Evolutionary conservation across 2,113 vertebrate genomes (phyloP).

Genomic region (Lophura nycthemera): DNA sequence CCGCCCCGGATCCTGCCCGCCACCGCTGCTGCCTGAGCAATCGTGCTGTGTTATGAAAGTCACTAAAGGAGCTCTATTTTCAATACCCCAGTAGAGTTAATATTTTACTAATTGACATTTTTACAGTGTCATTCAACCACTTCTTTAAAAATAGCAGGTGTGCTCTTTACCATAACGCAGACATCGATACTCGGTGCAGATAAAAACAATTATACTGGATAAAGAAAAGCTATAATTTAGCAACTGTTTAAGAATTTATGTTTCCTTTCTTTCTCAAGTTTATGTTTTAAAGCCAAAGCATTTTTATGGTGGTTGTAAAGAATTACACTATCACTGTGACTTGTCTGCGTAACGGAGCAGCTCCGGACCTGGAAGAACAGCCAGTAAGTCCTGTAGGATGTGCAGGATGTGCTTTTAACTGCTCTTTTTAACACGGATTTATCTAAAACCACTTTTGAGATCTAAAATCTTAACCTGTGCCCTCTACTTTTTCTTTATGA

Average conservation of each 20-base stretch:
- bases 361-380: neutral
- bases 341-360: neutral
- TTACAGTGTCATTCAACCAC: neutral
- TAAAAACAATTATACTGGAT: neutral
- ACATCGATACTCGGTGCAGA: neutral
- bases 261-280: slow-evolving; percentile 12
- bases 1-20: slow-evolving; percentile 34
- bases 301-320: slow-evolving; percentile 54
- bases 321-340: neutral
- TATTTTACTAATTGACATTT: slow-evolving; percentile 62
- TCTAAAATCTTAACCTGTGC: neutral
- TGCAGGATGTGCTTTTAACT: neutral
- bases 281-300: neutral
- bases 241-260: slow-evolving; percentile 32
- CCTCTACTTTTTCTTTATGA: neutral
- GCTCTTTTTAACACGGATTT: neutral
- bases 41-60: neutral
- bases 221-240: slow-evolving; percentile 19
- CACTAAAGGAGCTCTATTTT: slow-evolving; percentile 1
- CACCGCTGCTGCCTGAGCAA: neutral
- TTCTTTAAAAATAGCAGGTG: slow-evolving; percentile 31
- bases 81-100: neutral
- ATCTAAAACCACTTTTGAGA: neutral
- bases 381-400: neutral
- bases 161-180: neutral